Base-by-base conservation (phyloP, 2,888 invertebrate species). In the Hoplodrina blanda region DNA sequence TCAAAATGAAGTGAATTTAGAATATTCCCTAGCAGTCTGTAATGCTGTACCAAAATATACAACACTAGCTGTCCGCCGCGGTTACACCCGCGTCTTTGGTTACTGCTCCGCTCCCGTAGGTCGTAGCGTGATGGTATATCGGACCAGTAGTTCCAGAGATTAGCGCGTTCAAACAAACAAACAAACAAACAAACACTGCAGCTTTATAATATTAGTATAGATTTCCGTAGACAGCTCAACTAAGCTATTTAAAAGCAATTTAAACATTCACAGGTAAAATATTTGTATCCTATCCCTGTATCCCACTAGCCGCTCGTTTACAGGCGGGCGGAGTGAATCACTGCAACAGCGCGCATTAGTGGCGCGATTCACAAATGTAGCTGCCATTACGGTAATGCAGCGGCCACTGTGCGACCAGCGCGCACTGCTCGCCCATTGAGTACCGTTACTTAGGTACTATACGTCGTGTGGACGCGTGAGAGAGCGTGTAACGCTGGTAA, bases 291-390 rank as follows among this genome's bases (percentile, higher is more conserved):
- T 20, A 1, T 6, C 6, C 49, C 19, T 25, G 13, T 20, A 1
- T 6, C 6, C 49, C 19, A 25, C 46, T 52, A 33, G 20, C 57
- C 19, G 19, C n/a, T 41, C 49, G 59, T 53, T 53, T 25, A 0
- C 56, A 13, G 62, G 8, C 62, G 50, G 25, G 19, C 52, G 19
- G 17, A 66, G 65, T 62, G 17, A 69, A 62, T 53, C 50, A 65
- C n/a, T 65, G 60, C 59, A 53, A 60, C 44, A 11, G 53, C n/a
- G 65, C 17, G 49, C 62, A 63, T 78, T 63, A 74, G 69, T 44
- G 73, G 79, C n/a, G 66, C 62, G 33, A 49, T 62, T 52, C 46
- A 52, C 69, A 19, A 50, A 19, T 37, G 68, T 59, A 30, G 50
- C 46, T 17, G 41, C 68, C 60, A 69, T 80, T 61, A 61, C 60